Evolutionary conservation across 2,888 invertebrate species (phyloP).

Genomic region (Mesorhabditis belari): DNA sequence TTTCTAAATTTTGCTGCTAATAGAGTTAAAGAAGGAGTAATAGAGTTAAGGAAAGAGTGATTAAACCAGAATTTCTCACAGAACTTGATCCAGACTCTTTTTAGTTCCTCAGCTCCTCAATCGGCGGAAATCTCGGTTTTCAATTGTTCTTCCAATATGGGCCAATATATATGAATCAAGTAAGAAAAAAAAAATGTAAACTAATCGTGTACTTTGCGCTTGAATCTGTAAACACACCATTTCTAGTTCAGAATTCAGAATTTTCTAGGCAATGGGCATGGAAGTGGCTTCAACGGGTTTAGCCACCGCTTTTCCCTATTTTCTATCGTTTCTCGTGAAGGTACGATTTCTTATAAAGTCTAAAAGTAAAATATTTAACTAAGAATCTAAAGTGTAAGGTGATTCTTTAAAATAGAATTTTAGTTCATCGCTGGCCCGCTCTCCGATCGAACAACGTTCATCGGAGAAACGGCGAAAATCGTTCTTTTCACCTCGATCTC

Average conservation of each 20-base stretch:
- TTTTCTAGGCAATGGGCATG: background rate
- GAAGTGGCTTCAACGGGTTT: constrained; percentile 1
- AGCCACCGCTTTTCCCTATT: background rate
- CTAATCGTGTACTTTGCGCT: too few relatives aligned
- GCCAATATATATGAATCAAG: constrained; percentile 5
- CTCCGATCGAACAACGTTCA: constrained; percentile 1
- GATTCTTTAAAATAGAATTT: background rate
- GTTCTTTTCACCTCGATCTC: constrained; percentile 24
- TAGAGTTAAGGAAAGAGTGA: too few relatives aligned
- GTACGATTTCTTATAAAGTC: too few relatives aligned
- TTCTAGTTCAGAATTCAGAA: background rate
- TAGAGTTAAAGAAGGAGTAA: too few relatives aligned
- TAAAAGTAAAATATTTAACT: too few relatives aligned
- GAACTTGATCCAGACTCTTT: background rate
- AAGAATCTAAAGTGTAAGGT: background rate
- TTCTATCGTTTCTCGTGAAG: background rate
- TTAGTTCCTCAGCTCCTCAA: background rate
- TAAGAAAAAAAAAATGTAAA: background rate
- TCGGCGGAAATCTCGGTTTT: constrained; percentile 3
- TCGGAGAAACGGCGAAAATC: constrained; percentile 13
- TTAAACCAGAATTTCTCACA: too few relatives aligned
- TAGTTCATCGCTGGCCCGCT: constrained; percentile 2
- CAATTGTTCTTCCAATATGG: constrained; percentile 4
- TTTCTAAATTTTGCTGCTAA: too few relatives aligned
- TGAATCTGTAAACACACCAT: too few relatives aligned